Conservation (phyloP, 2,888 invertebrate genomes). For the Brenthis daphne region DNA sequence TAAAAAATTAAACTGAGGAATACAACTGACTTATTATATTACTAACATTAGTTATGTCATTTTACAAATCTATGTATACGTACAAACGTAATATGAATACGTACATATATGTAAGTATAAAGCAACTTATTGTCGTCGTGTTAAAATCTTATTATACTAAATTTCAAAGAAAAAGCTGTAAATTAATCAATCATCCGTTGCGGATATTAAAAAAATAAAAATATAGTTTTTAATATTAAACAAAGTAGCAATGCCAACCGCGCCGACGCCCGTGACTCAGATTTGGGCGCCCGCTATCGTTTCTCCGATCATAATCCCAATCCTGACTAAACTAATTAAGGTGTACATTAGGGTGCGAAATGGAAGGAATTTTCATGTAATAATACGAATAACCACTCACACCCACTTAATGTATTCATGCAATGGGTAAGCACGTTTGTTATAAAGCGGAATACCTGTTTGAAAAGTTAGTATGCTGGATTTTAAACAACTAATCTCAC, state of each 20-base stretch:
- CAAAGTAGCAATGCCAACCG: conserved; percentile 12
- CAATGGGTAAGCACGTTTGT: conserved; percentile 13
- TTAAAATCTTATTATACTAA: not conserved
- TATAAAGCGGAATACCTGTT: conserved; percentile 7
- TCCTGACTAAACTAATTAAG: conserved; percentile 65
- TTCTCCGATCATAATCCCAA: conserved; percentile 64
- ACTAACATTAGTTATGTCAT: not conserved
- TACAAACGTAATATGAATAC: too few relatives aligned
- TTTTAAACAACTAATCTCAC: not conserved
- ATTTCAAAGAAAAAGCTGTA: not conserved
- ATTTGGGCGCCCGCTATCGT: conserved; percentile 64
- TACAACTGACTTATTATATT: not conserved
- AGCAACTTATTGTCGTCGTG: too few relatives aligned
- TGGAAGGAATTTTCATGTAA: conserved; percentile 56
- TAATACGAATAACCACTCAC: conserved; percentile 42
- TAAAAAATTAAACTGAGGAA: conserved; percentile 1
- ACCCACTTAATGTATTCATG: conserved; percentile 26
- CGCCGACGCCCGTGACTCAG: conserved; percentile 65
- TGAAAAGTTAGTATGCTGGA: not conserved
- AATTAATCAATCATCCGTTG: conserved; percentile 23
- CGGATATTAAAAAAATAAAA: too few relatives aligned
- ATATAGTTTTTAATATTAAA: not conserved
- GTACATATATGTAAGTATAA: too few relatives aligned
- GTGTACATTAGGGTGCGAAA: conserved; percentile 66
- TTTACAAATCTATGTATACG: too few relatives aligned